Percentiles rank a stretch among this genome's conserved stretches.
phyloP scores from a whole-genome alignment of 2,797 vertebrate genomes.

The Tangara arthus region DNA sequence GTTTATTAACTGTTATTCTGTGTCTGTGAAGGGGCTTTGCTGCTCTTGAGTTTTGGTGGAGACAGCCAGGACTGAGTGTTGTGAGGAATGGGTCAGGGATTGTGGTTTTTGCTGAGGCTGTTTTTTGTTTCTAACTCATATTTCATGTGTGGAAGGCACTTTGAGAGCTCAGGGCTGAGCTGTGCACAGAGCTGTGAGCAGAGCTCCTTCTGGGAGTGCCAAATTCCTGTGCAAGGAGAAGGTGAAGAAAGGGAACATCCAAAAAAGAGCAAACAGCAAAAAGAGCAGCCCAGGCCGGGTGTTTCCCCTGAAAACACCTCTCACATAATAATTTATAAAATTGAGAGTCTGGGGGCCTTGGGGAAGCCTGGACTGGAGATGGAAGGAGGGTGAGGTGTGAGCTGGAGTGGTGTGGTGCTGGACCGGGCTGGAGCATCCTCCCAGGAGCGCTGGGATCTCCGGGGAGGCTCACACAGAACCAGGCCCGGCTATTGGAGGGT shows the following conservation, averaged over 20 bases:
- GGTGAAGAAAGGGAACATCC: background rate
- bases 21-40: background rate
- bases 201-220: accelerated
- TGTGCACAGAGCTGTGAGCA: background rate
- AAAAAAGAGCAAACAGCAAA: background rate
- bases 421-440: background rate
- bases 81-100: background rate
- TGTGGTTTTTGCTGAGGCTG: background rate
- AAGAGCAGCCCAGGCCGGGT: background rate
- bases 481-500: background rate
- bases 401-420: background rate
- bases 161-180: background rate
- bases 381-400: background rate
- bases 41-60: background rate
- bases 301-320: background rate
- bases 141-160: background rate
- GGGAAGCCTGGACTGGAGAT: background rate
- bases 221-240: background rate
- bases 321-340: accelerated
- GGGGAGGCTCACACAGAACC: background rate
- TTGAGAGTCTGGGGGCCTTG: background rate
- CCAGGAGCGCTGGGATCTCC: accelerated
- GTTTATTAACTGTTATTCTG: background rate
- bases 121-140: background rate
- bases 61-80: background rate